Percentiles rank a stretch among this genome's conserved stretches.
These are phyloP conservation scores for Heliothis subflexa DNA, from an alignment of 1,140 invertebrate genomes.

Conservation along the genomic window DNA sequence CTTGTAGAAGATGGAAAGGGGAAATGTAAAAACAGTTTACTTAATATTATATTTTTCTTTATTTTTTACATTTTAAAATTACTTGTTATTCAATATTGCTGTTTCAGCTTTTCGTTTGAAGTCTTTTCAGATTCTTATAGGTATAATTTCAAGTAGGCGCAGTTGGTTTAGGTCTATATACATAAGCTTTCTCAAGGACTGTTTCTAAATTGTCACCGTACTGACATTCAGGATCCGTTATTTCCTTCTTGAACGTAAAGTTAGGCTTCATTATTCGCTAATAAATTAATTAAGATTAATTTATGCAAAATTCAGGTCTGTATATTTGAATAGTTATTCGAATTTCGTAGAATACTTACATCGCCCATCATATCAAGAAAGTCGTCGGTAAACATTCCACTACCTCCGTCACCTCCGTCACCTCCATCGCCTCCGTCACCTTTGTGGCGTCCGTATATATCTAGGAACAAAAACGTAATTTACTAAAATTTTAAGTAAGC, in stretches of 20 bases:
- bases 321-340: not conserved
- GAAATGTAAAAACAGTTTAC: constrained; percentile 44
- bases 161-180: constrained; percentile 58
- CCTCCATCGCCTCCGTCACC: constrained; percentile 54
- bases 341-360: constrained; percentile 63
- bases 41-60: constrained; percentile 59
- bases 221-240: not conserved
- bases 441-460: constrained; percentile 55
- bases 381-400: constrained; percentile 65
- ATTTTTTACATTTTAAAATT: constrained; percentile 61
- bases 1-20: constrained; percentile 54
- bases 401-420: constrained; percentile 52
- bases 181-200: constrained; percentile 58
- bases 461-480: constrained; percentile 58
- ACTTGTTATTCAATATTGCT: constrained; percentile 7
- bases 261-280: constrained; percentile 3
- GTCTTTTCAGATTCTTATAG: constrained; percentile 30
- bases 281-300: constrained; percentile 10
- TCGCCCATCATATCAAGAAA: constrained; percentile 74
- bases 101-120: not conserved
- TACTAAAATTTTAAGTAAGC: not conserved
- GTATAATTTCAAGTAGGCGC: constrained; percentile 62
- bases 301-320: not conserved
- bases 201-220: constrained; percentile 54
- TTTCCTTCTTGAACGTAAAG: constrained; percentile 3